Evolutionary conservation across 2,888 invertebrate species (phyloP), one percentile per base, ranked within the genome.

Genomic region (Sepioteuthis lessoniana): DNA sequence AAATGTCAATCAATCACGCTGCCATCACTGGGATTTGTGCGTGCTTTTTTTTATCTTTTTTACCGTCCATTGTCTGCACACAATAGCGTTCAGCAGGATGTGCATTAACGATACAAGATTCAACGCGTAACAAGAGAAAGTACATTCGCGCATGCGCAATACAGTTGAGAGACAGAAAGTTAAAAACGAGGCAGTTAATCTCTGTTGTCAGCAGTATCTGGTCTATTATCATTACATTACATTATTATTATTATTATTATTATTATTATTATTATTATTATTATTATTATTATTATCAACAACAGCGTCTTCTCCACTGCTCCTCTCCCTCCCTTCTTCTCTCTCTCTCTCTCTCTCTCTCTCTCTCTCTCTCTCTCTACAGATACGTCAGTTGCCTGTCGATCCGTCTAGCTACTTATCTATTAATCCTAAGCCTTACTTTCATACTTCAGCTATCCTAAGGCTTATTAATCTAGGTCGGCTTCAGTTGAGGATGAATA

Each of bases 1-100:
- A 76, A 76, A 76, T 76, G 76, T 76, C 76, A 76, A 76, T 76
- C 76, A 76, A 76, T 76, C 76, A 76, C 76, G 76, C 13, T 76
- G n/a, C 76, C n/a, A 76, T 76, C 76, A 76, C 31, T 5, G 76
- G 31, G 16, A 7, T 76, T 76, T n/a, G 13, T 10, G 8, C 16
- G 13, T 10, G 31, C 31, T 4, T 19, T 31, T 76, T 76, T n/a
- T 76, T 31, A 2, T 76, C 13, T n/a, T 76, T 76, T n/a, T 76
- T 76, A 76, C 8, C n/a, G 76, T 76, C 76, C n/a, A 76, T 76
- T 76, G 76, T 76, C 76, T 76, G n/a, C 76, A 16, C n/a, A 76
- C 76, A 76, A n/a, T n/a, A n/a, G n/a, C 76, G n/a, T 76, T 76
- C 76, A n/a, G n/a, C 76, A 76, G 76, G 76, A 76, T 76, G 16